These are phyloP conservation scores for Periplaneta americana DNA, from an alignment of 1,140 invertebrate species.

Conservation along the genomic window DNA sequence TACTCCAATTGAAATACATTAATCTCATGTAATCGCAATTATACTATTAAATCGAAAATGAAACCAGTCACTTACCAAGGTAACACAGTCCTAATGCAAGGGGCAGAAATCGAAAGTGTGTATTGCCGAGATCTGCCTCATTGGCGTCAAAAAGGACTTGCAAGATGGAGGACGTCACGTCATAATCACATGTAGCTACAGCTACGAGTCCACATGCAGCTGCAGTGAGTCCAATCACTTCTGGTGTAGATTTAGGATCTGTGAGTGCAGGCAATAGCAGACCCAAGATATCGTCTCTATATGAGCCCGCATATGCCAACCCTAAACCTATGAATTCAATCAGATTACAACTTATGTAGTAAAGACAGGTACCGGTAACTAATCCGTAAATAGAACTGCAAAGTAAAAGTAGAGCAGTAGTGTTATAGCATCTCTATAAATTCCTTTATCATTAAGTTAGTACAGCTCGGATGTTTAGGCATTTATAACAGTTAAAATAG, in stretches of 20 bases:
- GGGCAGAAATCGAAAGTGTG: conserved; percentile 53
- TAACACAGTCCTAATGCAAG: conserved; percentile 56
- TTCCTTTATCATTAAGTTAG: too few species aligned
- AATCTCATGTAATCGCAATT: too few species aligned
- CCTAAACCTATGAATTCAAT: conserved; percentile 50
- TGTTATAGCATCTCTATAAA: too few species aligned
- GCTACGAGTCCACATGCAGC: conserved; percentile 58
- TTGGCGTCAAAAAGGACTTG: conserved; percentile 52
- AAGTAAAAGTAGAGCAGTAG: too few species aligned
- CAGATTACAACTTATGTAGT: too few species aligned
- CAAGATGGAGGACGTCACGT: conserved; percentile 53
- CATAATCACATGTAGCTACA: conserved; percentile 53
- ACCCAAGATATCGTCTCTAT: conserved; percentile 52
- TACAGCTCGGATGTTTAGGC: too few species aligned
- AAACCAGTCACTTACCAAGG: conserved; percentile 48
- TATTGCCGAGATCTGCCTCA: conserved; percentile 50
- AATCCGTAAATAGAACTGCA: too few species aligned
- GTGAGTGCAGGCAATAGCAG: conserved; percentile 47
- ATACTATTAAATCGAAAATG: too few species aligned
- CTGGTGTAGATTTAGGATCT: conserved; percentile 48
- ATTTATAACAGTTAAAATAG: too few species aligned
- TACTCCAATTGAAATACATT: too few species aligned
- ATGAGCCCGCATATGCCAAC: conserved; percentile 61
- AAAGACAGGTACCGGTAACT: too few species aligned
- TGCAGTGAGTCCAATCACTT: conserved; percentile 55